Evolutionary conservation across 2,888 invertebrate species (phyloP).

Genomic region (Synanthedon tipuliformis): DNA sequence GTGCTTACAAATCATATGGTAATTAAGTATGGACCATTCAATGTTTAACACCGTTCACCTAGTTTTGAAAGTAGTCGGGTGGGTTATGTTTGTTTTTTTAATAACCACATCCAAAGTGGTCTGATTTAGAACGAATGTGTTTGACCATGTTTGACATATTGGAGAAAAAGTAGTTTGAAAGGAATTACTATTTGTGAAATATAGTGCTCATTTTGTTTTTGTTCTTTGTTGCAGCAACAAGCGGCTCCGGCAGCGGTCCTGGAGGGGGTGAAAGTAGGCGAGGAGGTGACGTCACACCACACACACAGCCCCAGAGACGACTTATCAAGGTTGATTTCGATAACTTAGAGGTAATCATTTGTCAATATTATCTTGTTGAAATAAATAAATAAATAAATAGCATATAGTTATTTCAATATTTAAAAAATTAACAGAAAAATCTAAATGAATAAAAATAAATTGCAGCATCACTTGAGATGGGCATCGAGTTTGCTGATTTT

Average conservation of each 20-base stretch:
- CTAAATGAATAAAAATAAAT: too few relatives aligned
- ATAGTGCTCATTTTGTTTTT: background rate
- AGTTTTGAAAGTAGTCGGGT: background rate
- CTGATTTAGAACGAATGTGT: background rate
- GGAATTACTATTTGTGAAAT: too few relatives aligned
- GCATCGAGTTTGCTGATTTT: too few relatives aligned
- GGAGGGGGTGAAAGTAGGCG: constrained; percentile 65
- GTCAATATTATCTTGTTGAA: too few relatives aligned
- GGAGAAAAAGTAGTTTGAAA: background rate
- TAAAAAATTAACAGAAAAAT: too few relatives aligned
- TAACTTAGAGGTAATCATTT: constrained; percentile 73
- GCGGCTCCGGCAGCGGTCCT: constrained; percentile 46
- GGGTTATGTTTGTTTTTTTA: background rate
- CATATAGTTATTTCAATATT: too few relatives aligned
- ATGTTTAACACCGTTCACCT: background rate
- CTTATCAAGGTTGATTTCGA: constrained; percentile 90
- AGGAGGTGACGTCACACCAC: constrained; percentile 69
- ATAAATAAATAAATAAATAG: too few relatives aligned
- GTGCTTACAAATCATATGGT: too few relatives aligned
- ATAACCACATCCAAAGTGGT: background rate
- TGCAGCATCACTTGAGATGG: too few relatives aligned
- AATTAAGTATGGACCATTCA: too few relatives aligned
- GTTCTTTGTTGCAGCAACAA: constrained; percentile 44
- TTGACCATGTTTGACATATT: background rate
- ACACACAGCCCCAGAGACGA: constrained; percentile 68